Conservation (phyloP, 2,113 vertebrate genomes). For the Speoplatyrhinus poulsoni region DNA sequence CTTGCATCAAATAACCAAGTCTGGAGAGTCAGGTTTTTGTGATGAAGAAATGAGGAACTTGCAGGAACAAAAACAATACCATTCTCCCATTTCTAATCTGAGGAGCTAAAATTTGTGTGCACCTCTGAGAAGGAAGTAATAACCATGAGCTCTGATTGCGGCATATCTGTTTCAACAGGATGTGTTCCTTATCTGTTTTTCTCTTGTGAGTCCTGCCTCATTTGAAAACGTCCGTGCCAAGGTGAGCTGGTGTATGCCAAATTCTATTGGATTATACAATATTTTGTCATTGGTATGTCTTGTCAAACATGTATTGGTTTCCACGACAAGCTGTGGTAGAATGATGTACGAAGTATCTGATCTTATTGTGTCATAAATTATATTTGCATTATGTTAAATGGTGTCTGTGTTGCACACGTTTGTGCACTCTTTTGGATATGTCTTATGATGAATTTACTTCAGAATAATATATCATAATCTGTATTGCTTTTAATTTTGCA, state of each 20-base stretch:
- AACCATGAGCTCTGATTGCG: slow-evolving; percentile 17
- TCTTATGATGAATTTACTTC: not conserved
- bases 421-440: too few species aligned
- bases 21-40: not conserved
- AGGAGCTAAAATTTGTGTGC: not conserved
- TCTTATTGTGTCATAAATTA: too few species aligned
- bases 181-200: slow-evolving; percentile 98
- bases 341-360: too few species aligned
- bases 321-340: too few species aligned
- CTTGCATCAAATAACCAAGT: not conserved
- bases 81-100: not conserved
- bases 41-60: slow-evolving; percentile 23
- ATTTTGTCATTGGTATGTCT: not conserved
- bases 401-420: too few species aligned
- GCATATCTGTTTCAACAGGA: slow-evolving; percentile 78
- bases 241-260: slow-evolving; percentile 68
- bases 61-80: not conserved
- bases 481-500: slow-evolving; percentile 3
- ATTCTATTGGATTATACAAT: not conserved
- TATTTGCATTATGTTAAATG: too few species aligned
- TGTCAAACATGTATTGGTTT: too few species aligned
- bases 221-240: slow-evolving; percentile 99
- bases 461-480: not conserved
- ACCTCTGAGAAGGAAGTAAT: slow-evolving; percentile 18
- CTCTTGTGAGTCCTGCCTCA: slow-evolving; percentile 97